Percentiles rank a stretch among this genome's conserved stretches.
Conservation (phyloP, 1,140 invertebrate species). For the Panagrolaimus sp. region DNA sequence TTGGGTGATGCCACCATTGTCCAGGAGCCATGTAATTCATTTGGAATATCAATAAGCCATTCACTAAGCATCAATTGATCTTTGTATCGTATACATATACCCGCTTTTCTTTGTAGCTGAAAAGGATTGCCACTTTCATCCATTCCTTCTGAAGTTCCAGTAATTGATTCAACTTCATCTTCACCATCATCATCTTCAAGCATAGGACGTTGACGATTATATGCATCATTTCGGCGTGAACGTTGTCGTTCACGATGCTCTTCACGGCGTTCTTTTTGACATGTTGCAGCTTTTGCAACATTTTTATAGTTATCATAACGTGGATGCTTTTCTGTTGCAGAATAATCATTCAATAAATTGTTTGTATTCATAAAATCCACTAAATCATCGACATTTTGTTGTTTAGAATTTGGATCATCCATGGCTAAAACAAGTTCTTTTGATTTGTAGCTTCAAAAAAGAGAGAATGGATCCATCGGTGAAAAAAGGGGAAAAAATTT, state of each 20-base stretch:
- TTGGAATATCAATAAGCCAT: slow-evolving; percentile 17
- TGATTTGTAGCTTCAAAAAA: too few species aligned
- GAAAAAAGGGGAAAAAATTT: too few species aligned
- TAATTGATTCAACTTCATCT: background rate
- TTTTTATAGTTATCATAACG: slow-evolving; percentile 13
- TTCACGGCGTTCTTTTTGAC: slow-evolving; percentile 6
- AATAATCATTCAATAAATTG: background rate
- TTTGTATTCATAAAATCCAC: too few species aligned
- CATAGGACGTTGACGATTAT: background rate
- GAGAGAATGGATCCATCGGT: too few species aligned
- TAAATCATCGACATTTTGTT: too few species aligned
- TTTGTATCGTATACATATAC: background rate
- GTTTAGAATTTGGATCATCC: too few species aligned
- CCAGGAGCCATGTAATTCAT: background rate
- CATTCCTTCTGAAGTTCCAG: background rate
- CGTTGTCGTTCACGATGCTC: background rate
- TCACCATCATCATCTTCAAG: background rate
- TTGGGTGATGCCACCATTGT: slow-evolving; percentile 3
- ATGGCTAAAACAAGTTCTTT: too few species aligned
- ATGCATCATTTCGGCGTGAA: too few species aligned
- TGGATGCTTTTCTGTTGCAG: slow-evolving; percentile 48
- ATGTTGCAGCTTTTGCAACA: background rate
- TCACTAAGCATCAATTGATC: slow-evolving; percentile 17
- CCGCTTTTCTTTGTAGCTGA: background rate
- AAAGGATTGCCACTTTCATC: background rate